Evolutionary conservation across 2,113 vertebrate genomes (phyloP).

Genomic region (Triplophysa tibetana): DNA sequence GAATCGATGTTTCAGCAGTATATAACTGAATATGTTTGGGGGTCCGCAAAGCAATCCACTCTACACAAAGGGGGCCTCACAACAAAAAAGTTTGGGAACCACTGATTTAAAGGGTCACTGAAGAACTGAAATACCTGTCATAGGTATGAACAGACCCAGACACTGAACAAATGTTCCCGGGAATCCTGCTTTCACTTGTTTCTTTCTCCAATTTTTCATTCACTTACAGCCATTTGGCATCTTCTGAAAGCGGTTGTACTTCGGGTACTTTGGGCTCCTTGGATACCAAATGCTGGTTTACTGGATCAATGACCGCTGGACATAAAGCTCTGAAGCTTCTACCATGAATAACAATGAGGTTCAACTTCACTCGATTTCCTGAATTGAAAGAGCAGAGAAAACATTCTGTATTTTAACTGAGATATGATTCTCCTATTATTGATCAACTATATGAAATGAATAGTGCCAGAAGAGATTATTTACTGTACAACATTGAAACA

Average conservation of each 20-base stretch:
- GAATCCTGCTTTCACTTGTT: neutral
- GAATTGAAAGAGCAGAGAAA: neutral
- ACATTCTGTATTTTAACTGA: neutral
- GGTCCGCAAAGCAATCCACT: too few relatives aligned
- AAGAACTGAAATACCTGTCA: neutral
- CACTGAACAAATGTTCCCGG: conserved; percentile 22
- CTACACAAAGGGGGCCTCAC: too few relatives aligned
- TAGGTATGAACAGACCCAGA: neutral
- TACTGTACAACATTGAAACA: neutral
- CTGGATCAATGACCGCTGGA: conserved; percentile 58
- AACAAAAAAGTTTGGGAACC: too few relatives aligned
- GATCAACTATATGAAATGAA: too few relatives aligned
- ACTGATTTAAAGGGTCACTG: neutral
- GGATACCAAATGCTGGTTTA: conserved; percentile 62
- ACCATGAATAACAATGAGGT: neutral
- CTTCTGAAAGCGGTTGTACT: conserved; percentile 64
- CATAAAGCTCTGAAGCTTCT: conserved; percentile 55
- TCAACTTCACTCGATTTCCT: neutral
- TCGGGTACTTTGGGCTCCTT: conserved; percentile 60
- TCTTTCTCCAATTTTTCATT: conserved; percentile 45
- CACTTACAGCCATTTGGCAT: conserved; percentile 65
- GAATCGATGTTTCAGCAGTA: too few relatives aligned
- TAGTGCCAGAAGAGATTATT: neutral
- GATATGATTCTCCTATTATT: too few relatives aligned
- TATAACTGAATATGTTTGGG: too few relatives aligned